Base-by-base conservation (phyloP, 2,888 invertebrate species). In the Polyommatus iphigenia region DNA sequence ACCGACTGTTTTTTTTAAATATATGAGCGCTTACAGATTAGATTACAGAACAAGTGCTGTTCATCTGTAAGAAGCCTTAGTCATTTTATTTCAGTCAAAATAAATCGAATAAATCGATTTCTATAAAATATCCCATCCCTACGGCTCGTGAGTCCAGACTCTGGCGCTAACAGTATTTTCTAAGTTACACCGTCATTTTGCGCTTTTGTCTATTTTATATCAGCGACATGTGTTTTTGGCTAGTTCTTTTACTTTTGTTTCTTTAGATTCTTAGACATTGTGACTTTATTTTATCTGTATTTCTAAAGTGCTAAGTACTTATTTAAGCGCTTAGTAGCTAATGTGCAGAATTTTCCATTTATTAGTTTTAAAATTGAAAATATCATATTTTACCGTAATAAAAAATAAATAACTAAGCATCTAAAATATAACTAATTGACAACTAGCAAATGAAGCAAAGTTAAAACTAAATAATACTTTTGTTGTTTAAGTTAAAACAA, bases 111-210 rank as follows among this genome's bases (percentile, higher is more conserved):
- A 15, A 59, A 59, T 8, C 59, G 59, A 32, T 32, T 67, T 32
- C 24, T 67, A 10, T 5, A 15, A 1, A 67, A 18, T 15, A 5
- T 67, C 29, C 29, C 67, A 67, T 67, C 67, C 77, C 79, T 79
- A 72, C 24, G 59, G 73, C 76, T 78, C 54, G 54, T 54, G 54
- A 5, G 54, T 54, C 78, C 76, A 78, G 75, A 79, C 75, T 71
- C 71, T 73, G 78, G 79, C 67, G 80, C 80, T 79, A 81, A 80
- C 78, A 78, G 78, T 80, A 79, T 81, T 82, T 78, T 73, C 71
- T 71, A 78, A 71, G 72, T 77, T 76, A 77, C 75, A 54, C 59
- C 77, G 77, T 67, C 73, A 67, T 77, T 77, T 77, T 73, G 73
- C 62, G 54, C 62, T 79, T 78, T 77, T 78, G 73, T 78, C 73